Base-by-base conservation (phyloP, 2,797 vertebrate genomes). In the Myotis findleyi region DNA sequence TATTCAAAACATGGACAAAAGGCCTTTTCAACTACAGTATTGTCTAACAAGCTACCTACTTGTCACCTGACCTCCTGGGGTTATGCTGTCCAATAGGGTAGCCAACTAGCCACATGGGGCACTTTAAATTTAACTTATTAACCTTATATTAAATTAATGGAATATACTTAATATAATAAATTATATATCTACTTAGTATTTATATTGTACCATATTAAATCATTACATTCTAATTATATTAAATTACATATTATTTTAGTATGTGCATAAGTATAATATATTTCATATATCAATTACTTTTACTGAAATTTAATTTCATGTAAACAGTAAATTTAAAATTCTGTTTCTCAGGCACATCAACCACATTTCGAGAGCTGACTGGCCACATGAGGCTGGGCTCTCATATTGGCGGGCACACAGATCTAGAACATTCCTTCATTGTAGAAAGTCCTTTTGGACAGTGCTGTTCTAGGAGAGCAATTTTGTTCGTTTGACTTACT, bases 401-500 rank as follows among this genome's bases (percentile, higher is more conserved):
- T 85, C 49, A 30, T 25, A 25, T 3, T 27, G 41, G 51, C 41
- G n/a, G 71, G 79, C 5, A 18, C 3, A 23, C 5, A 88, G 71
- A 20, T 27, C 36, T 0, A 55, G 47, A 69, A 51, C 4, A 9
- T 81, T 72, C 59, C 77, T 83, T 82, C 81, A 20, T 36, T 18
- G 27, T 7, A 59, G n/a, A 95, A 90, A 81, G 44, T 71, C 59
- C 71, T 82, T 68, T 73, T 33, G 30, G n/a, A 83, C 73, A 90
- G 23, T 1, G 3, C 55, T 76, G 21, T 49, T 84, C 64, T 80
- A 62, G 59, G 25, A 66, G 16, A 64, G 53, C 47, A 59, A 87
- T 49, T 96, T 95, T 62, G 59, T 62, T 86, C 75, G 23, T 77
- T 86, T 92, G 55, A 92, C 71, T 95, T 64, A 79, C 59, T 57